Percentiles rank a stretch among this genome's conserved stretches.
phyloP scores from a whole-genome alignment of 2,888 invertebrate genomes.

The Watsonalla cultraria region DNA sequence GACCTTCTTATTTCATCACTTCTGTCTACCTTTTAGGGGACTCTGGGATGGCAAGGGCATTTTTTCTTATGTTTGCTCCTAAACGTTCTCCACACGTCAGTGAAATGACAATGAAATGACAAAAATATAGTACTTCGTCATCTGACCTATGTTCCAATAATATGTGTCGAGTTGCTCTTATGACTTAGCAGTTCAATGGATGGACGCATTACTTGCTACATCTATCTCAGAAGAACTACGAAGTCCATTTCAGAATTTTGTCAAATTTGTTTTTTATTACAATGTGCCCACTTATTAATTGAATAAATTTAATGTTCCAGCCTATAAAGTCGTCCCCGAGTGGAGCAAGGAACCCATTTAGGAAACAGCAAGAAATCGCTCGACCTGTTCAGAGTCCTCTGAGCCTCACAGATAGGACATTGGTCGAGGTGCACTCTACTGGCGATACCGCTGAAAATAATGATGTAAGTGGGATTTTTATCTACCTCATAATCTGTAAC shows the following conservation, averaged over 20 bases:
- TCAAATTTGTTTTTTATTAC: background rate
- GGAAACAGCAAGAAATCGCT: slow-evolving; percentile 55
- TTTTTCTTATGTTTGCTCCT: no score
- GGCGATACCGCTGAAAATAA: slow-evolving; percentile 42
- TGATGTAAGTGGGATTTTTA: slow-evolving; percentile 48
- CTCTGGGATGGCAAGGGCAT: no score
- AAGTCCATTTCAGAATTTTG: background rate
- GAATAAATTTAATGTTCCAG: slow-evolving; percentile 30
- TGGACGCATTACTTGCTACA: no score
- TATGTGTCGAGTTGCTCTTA: no score
- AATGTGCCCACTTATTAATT: background rate
- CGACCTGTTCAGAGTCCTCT: slow-evolving; percentile 56
- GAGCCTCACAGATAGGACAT: slow-evolving; percentile 57
- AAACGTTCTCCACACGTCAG: no score
- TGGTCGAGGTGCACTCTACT: slow-evolving; percentile 51
- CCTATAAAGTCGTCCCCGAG: slow-evolving; percentile 65
- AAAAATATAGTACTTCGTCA: no score
- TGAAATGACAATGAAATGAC: no score
- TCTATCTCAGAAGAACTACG: no score
- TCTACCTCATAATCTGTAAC: background rate
- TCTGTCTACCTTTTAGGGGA: no score
- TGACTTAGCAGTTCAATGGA: no score
- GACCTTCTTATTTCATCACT: no score
- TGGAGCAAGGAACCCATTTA: slow-evolving; percentile 71
- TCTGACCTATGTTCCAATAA: no score